Conservation (phyloP, 1,140 invertebrate species). For the Aphidius ervi region DNA sequence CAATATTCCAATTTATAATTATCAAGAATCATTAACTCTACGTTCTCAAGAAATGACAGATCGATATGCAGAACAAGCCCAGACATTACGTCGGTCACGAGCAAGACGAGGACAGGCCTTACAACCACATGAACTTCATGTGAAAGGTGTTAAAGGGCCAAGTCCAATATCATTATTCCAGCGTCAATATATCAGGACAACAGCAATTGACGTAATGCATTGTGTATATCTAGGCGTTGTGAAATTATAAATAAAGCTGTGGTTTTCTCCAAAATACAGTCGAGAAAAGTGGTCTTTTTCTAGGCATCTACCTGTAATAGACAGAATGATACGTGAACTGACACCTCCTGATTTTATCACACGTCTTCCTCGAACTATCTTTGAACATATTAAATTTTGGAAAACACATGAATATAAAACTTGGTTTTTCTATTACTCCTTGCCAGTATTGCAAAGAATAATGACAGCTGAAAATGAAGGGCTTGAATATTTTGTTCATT, state of each 20-base stretch:
- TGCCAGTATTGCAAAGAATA: conserved; percentile 15
- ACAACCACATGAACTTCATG: too few species aligned
- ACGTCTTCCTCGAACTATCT: conserved; percentile 17
- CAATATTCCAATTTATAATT: not conserved
- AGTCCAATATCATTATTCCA: too few species aligned
- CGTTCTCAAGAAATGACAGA: not conserved
- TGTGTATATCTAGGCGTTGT: conserved; percentile 1
- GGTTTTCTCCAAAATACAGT: not conserved
- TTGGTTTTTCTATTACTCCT: conserved; percentile 17
- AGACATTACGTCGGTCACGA: too few species aligned
- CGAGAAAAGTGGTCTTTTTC: conserved; percentile 11
- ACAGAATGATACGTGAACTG: conserved; percentile 7
- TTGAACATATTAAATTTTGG: conserved; percentile 15
- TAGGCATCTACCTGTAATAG: not conserved
- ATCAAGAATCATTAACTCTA: not conserved
- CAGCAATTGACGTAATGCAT: too few species aligned
- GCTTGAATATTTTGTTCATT: too few species aligned
- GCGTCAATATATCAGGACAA: too few species aligned
- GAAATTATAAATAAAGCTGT: not conserved
- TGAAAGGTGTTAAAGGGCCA: too few species aligned
- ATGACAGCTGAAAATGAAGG: not conserved
- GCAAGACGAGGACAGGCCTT: too few species aligned
- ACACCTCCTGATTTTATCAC: conserved; percentile 6
- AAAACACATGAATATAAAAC: conserved; percentile 20
- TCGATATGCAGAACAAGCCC: too few species aligned